phyloP scores from a whole-genome alignment of 1,140 invertebrate species.

The Ceratosolen fusciceps region DNA sequence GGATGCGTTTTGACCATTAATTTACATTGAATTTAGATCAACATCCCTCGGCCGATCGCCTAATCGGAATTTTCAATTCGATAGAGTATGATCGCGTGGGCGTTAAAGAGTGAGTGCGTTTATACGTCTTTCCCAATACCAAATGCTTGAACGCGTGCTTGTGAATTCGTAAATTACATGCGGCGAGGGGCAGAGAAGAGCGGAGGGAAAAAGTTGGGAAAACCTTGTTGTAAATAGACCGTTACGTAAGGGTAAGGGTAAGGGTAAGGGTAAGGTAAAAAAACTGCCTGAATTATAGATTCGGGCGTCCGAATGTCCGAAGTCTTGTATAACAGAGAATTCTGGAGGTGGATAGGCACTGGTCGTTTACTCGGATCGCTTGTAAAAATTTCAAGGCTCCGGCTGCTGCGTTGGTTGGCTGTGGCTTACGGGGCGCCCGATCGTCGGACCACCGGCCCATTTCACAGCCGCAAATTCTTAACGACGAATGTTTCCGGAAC shows the following conservation, averaged over 20 bases:
- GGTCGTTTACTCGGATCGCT: background rate
- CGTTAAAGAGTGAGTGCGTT: background rate
- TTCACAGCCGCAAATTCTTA: background rate
- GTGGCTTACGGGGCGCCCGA: background rate
- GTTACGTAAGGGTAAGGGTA: too few relatives aligned
- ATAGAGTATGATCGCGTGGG: too few relatives aligned
- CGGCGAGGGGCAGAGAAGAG: too few relatives aligned
- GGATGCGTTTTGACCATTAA: too few relatives aligned
- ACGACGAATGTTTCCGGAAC: background rate
- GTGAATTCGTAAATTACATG: background rate
- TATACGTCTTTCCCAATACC: too few relatives aligned
- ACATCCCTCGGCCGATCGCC: too few relatives aligned
- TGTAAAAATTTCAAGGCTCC: slow-evolving; percentile 39
- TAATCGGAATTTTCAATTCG: too few relatives aligned
- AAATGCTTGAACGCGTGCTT: background rate
- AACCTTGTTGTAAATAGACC: background rate
- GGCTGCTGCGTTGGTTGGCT: background rate
- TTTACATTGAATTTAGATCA: too few relatives aligned
- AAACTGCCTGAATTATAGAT: slow-evolving; percentile 6
- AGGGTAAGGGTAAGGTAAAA: too few relatives aligned
- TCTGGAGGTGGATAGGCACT: background rate
- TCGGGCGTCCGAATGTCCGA: background rate
- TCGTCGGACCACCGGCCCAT: background rate
- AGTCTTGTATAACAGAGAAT: slow-evolving; percentile 20
- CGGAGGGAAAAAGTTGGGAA: background rate